Conservation (phyloP, 2,888 invertebrate species). For the Dicyrtoma fusca region DNA sequence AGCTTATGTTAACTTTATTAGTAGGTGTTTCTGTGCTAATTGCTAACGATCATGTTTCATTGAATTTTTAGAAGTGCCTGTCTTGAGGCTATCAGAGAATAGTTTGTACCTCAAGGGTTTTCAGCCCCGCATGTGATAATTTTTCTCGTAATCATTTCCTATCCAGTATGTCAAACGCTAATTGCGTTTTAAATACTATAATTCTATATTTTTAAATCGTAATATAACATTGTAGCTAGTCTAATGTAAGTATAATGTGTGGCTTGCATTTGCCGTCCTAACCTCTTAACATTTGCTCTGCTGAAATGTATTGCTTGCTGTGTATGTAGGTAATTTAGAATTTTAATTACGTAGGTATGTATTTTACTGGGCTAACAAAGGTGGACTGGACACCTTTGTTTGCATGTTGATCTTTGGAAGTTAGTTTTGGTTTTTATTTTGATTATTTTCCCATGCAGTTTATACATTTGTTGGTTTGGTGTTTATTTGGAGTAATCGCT, state of each 20-base stretch:
- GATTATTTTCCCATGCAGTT: background rate
- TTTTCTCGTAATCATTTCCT: conserved; percentile 15
- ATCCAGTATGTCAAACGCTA: no score
- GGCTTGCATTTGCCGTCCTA: no score
- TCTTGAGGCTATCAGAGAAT: conserved; percentile 30
- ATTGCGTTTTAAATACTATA: no score
- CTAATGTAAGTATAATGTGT: no score
- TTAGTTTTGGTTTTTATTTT: background rate
- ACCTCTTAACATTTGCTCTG: no score
- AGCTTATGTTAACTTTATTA: conserved; percentile 1
- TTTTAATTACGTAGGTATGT: background rate
- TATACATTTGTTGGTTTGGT: background rate
- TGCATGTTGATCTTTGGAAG: background rate
- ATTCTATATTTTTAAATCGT: no score
- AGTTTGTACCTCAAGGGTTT: background rate
- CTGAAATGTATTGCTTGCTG: no score
- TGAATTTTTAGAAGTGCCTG: conserved; percentile 17
- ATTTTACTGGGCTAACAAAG: background rate
- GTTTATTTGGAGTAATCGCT: no score
- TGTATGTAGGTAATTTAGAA: background rate
- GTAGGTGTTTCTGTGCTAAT: background rate
- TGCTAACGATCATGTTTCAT: background rate
- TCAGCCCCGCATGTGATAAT: conserved; percentile 20
- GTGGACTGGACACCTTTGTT: background rate
- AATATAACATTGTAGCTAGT: no score